Evolutionary conservation across 2,113 vertebrate genomes (phyloP).

Genomic region (Sinocyclocheilus rhinocerous): DNA sequence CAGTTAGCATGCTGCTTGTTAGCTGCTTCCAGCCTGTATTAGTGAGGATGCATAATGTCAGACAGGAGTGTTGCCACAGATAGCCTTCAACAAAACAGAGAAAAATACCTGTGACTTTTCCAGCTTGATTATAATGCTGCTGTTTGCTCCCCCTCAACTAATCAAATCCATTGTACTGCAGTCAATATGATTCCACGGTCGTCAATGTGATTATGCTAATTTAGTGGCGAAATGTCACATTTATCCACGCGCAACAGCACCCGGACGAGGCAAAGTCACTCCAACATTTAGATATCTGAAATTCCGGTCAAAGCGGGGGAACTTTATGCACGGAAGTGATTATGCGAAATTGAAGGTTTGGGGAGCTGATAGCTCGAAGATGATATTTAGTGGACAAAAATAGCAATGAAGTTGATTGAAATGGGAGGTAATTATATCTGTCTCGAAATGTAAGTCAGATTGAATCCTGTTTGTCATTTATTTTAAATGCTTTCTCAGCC

Average conservation of each 20-base stretch:
- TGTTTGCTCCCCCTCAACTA: conserved; percentile 69
- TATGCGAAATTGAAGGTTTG: conserved; percentile 75
- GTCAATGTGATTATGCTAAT: conserved; percentile 78
- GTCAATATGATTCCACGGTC: conserved; percentile 71
- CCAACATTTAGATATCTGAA: conserved; percentile 72
- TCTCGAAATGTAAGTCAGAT: conserved; percentile 66
- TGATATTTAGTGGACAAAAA: conserved; percentile 69
- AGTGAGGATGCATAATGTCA: conserved; percentile 43
- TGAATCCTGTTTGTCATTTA: conserved; percentile 40
- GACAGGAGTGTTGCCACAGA: conserved; percentile 50
- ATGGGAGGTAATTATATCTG: conserved; percentile 69
- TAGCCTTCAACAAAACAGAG: conserved; percentile 51
- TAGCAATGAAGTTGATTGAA: conserved; percentile 73
- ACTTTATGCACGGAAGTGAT: conserved; percentile 73
- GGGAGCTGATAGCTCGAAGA: conserved; percentile 67
- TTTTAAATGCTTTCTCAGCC: conserved; percentile 32
- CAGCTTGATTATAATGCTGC: conserved; percentile 70
- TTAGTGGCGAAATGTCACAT: conserved; percentile 76
- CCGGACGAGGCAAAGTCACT: conserved; percentile 58
- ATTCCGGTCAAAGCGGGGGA: conserved; percentile 68
- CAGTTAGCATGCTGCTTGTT: conserved; percentile 42
- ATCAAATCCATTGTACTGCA: conserved; percentile 77
- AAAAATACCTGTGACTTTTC: conserved; percentile 60
- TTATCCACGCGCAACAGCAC: conserved; percentile 68
- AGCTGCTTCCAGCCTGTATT: conserved; percentile 33